Evolutionary conservation across 2,797 vertebrate species (phyloP), one percentile per base, ranked within the genome.

Genomic region (Poeciliopsis presidionis): DNA sequence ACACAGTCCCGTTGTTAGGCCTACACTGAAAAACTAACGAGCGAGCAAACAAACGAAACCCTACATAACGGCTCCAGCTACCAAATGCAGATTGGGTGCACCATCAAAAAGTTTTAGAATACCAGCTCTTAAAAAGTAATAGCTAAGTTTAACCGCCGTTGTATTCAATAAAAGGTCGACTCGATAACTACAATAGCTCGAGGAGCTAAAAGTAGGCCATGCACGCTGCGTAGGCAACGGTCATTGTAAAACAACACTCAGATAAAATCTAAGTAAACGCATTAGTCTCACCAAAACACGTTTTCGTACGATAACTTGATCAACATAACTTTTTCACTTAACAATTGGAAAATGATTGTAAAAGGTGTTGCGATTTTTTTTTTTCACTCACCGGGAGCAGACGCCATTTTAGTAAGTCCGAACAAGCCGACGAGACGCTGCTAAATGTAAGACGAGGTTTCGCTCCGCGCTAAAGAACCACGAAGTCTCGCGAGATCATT

Each of bases 131-230:
- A 18, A 4, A 70, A 39, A 1, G 9, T 9, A 1, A 0, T 3
- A n/a, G 30, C 14, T 0, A 12, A 0, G 0, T 22, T 5, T 28
- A 6, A 18, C 1, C 14, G 0, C 8, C 0, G 12, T 0, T 30
- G 46, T 2, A 39, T 5, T 43, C 33, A n/a, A 12, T 2, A 1
- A 67, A 72, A 30, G 16, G 7, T 2, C 0, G 65, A 46, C 25
- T 4, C 22, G 3, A 22, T 4, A 28, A 1, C 55, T 16, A 57
- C 70, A 41, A 30, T 39, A 73, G 22, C 25, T 75, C 28, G 4
- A 25, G 3, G 9, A 70, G 81, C 81, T 51, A 87, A 57, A 47
- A 53, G 65, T 49, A 87, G 89, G 91, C 89, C 87, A 61, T 2
- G 6, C 11, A 79, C 45, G 45, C 36, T 12, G 4, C 33, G 74